Base-by-base conservation (phyloP, 2,113 vertebrate genomes). In the Suncus etruscus region DNA sequence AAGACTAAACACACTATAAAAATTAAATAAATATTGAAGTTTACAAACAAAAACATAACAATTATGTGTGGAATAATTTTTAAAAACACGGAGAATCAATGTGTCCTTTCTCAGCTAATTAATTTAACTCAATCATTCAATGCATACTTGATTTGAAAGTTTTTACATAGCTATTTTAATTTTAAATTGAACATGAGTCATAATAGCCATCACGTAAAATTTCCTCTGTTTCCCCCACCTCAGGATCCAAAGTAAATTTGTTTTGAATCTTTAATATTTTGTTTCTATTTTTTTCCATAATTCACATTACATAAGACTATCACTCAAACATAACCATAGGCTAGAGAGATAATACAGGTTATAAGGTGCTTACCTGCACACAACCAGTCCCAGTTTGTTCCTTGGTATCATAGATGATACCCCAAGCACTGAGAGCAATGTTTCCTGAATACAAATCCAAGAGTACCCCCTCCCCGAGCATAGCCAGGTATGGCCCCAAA, bases 21-120 rank as follows among this genome's bases (percentile, higher is more conserved):
- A 95, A 91, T 45, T 76, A 92, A 91, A 95, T 94, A 95, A 90
- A 83, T 77, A 86, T 65, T 90, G 85, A 95, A 66, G 65, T 89
- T 95, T 92, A 89, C 70, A 91, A 95, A 94, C 16, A 92, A 87
- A 96, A 92, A 58, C n/a, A n/a, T 91, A 94, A 83, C 48, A 91
- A 91, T 92, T 89, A 95, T 91, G 87, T 94, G 94, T 93, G 78
- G 72, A 73, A 72, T 77, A 84, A 86, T 91, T 93, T 93, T 94
- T 14, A 87, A 81, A 92, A 93, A 75, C 68, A 90, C 11, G 93
- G 90, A 93, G 86, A 95, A 91, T 92, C 86, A 91, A 88, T 86
- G 32, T 89, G 76, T 32, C 69, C 84, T 94, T 73, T 89, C 50
- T 75, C 50, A 92, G 85, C 27, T 92, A 90, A 91, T 88, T 95